phyloP scores from a whole-genome alignment of 2,888 invertebrate species.

The Candidula unifasciata region DNA sequence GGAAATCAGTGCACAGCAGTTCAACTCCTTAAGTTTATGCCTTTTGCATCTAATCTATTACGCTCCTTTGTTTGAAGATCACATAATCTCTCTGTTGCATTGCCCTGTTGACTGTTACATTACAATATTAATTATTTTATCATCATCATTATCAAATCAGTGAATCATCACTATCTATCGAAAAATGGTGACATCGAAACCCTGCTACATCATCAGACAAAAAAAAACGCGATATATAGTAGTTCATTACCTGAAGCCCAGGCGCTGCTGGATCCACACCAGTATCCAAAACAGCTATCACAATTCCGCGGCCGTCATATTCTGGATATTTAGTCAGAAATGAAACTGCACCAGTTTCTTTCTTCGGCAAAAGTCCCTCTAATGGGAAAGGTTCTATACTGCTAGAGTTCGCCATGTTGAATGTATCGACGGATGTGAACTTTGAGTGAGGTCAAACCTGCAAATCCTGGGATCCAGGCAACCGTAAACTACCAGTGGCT shows the following conservation, averaged over 20 bases:
- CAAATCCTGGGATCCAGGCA: conserved; percentile 58
- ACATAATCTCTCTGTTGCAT: no score
- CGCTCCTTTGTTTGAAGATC: no score
- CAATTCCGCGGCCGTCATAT: conserved; percentile 92
- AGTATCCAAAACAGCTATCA: conserved; percentile 97
- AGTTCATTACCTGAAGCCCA: conserved; percentile 87
- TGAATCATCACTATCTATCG: not conserved
- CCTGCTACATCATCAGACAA: not conserved
- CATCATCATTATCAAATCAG: no score
- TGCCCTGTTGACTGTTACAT: no score
- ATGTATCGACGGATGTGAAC: conserved; percentile 38
- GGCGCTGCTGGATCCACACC: conserved; percentile 97
- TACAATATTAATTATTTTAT: no score
- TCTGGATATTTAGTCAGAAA: conserved; percentile 92
- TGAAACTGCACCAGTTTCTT: conserved; percentile 92
- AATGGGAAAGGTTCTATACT: conserved; percentile 75
- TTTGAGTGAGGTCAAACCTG: not conserved
- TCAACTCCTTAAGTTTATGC: no score
- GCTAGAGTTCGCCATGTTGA: conserved; percentile 69
- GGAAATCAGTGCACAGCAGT: no score
- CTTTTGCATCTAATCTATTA: no score
- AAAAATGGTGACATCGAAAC: not conserved
- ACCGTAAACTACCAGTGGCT: conserved; percentile 62
- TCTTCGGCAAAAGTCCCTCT: conserved; percentile 85
- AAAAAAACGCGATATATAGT: no score